These are phyloP conservation scores for Neuroterus valhalla DNA, from an alignment of 1,140 invertebrate species.

Conservation along the genomic window DNA sequence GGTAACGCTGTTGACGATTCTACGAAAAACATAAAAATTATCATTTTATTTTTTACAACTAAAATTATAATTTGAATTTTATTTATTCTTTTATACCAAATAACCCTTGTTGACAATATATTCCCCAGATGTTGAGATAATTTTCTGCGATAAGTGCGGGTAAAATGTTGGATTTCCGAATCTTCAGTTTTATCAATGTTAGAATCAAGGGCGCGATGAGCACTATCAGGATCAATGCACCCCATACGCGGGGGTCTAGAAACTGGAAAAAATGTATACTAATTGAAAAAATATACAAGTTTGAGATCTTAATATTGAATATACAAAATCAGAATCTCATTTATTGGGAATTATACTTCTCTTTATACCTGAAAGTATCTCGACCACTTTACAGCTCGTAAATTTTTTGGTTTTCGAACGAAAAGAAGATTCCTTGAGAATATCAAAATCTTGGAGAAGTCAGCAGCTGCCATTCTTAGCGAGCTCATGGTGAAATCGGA, in stretches of 20 bases:
- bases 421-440: slow-evolving; percentile 41
- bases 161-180: not conserved
- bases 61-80: too few species aligned
- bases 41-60: too few species aligned
- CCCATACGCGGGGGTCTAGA: not conserved
- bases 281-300: not conserved
- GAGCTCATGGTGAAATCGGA: slow-evolving; percentile 54
- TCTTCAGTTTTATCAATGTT: not conserved
- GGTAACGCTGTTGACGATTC: not conserved
- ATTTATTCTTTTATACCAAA: slow-evolving; percentile 39
- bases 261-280: not conserved
- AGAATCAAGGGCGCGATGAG: not conserved
- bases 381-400: not conserved
- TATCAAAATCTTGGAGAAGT: slow-evolving; percentile 56
- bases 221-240: not conserved
- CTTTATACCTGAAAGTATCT: slow-evolving; percentile 11
- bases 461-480: slow-evolving; percentile 47
- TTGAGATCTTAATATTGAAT: not conserved
- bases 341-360: slow-evolving; percentile 6
- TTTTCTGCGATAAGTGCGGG: slow-evolving; percentile 39
- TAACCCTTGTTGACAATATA: slow-evolving; percentile 60
- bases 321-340: not conserved
- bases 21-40: not conserved
- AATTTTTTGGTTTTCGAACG: slow-evolving; percentile 44
- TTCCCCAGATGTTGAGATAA: slow-evolving; percentile 56